Conservation (phyloP, 1,140 invertebrate genomes). For the Pararge aegeria region DNA sequence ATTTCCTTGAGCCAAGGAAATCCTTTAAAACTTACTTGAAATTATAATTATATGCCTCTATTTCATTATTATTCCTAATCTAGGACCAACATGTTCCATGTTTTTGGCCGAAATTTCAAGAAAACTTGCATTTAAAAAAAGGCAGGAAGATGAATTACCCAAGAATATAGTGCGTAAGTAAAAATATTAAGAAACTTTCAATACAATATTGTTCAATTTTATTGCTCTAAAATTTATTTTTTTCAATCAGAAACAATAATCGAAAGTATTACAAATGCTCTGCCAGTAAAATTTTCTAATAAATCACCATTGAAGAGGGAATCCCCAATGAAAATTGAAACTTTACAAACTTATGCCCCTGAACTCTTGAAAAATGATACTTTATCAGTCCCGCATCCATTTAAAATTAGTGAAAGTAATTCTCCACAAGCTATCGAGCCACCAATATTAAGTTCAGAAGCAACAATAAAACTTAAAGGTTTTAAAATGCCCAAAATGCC, state of each 20-base stretch:
- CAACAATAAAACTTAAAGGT: constrained; percentile 10
- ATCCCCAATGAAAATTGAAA: constrained; percentile 60
- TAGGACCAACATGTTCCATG: constrained; percentile 65
- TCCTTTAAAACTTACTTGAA: too few relatives aligned
- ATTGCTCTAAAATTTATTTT: not conserved
- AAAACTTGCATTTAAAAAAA: constrained; percentile 56
- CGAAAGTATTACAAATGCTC: constrained; percentile 56
- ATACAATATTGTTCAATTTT: not conserved
- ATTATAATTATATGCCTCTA: too few relatives aligned
- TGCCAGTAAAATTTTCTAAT: constrained; percentile 53
- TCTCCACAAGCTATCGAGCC: constrained; percentile 10
- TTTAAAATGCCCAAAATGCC: constrained; percentile 69
- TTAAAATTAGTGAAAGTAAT: constrained; percentile 20
- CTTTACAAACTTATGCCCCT: constrained; percentile 53
- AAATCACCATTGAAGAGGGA: constrained; percentile 44
- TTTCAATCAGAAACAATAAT: constrained; percentile 53
- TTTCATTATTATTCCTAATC: not conserved
- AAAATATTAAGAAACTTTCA: not conserved
- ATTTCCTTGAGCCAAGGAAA: too few relatives aligned
- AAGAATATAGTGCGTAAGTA: constrained; percentile 63
- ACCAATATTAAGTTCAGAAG: constrained; percentile 12
- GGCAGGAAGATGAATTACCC: constrained; percentile 48
- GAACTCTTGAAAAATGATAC: constrained; percentile 56
- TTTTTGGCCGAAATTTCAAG: constrained; percentile 61
- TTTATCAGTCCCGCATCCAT: constrained; percentile 35